Conservation (phyloP, 2,797 vertebrate species). For the Lithobates pipiens region DNA sequence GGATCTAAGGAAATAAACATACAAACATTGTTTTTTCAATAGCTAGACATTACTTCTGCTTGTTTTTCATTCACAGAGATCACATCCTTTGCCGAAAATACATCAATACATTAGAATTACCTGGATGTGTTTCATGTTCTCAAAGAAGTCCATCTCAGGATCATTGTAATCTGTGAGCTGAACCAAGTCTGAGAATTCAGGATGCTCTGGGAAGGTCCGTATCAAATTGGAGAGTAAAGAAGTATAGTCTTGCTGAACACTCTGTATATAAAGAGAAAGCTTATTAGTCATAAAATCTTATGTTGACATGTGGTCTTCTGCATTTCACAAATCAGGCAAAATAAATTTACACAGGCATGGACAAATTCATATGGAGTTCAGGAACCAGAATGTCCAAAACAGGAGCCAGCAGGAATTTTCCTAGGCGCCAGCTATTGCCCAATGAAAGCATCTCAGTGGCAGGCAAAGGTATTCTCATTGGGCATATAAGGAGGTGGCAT, state of each 20-base stretch:
- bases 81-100: neutral
- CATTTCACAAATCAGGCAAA: no score
- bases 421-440: no score
- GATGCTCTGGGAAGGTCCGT: conserved; percentile 83
- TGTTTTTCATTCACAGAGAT: no score
- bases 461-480: no score
- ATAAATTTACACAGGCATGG: no score
- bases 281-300: neutral
- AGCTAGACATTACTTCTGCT: no score
- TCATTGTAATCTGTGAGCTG: conserved; percentile 90
- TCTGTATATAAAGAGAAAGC: conserved; percentile 72
- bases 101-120: conserved; percentile 69
- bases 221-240: conserved; percentile 90
- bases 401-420: no score
- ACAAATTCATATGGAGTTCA: no score
- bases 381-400: no score
- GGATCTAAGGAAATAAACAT: conserved; percentile 74
- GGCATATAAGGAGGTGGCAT: no score
- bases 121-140: conserved; percentile 99
- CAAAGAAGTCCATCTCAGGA: conserved; percentile 95
- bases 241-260: conserved; percentile 91
- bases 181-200: conserved; percentile 91
- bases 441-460: no score
- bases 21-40: neutral
- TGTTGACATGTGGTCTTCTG: no score